These are phyloP conservation scores for Lepus oiostolus DNA, from an alignment of 2,797 vertebrate species.

Conservation along the genomic window DNA sequence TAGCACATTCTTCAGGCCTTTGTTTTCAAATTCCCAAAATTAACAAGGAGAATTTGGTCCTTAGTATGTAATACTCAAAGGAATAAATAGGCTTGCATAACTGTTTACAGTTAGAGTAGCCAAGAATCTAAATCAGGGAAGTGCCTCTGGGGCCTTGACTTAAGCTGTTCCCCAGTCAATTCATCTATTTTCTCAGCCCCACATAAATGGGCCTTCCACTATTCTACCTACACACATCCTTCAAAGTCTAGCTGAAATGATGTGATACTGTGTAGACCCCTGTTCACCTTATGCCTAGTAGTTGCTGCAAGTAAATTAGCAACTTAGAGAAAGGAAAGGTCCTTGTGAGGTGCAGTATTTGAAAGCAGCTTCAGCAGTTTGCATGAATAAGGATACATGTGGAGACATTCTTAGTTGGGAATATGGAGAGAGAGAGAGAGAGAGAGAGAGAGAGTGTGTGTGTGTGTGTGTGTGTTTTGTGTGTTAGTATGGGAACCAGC, in stretches of 20 bases:
- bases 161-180: neutral
- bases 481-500: neutral
- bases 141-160: conserved; percentile 38
- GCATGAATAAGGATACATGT: neutral
- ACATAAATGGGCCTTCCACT: neutral
- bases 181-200: neutral
- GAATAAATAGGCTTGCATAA: conserved; percentile 49
- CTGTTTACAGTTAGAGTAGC: conserved; percentile 45
- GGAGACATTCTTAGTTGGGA: conserved; percentile 35
- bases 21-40: conserved; percentile 63
- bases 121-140: conserved; percentile 58
- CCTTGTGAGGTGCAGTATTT: neutral
- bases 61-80: conserved; percentile 57
- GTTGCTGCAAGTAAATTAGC: neutral
- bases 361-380: neutral
- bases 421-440: neutral
- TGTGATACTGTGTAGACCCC: neutral
- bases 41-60: conserved; percentile 53
- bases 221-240: neutral
- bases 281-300: neutral
- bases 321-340: neutral
- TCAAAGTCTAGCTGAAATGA: neutral
- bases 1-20: conserved; percentile 54
- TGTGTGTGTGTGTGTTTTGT: neutral
- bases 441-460: too few species aligned